Conservation (phyloP, 2,113 vertebrate genomes). For the human region GRCh38 chr4:138043001-138043500, state of each 20-base stretch:
- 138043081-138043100: not conserved
- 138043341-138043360: not conserved
- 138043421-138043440: not conserved
- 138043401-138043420: not conserved
- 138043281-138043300: not conserved
- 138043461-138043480: not conserved
- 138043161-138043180: not conserved
- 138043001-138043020: not conserved
- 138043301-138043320: not conserved
- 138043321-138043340: not conserved
- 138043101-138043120: not conserved
- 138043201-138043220: not conserved
- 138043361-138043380: not conserved
- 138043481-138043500: not conserved
- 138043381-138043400: not conserved
- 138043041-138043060: not conserved
- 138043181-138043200: not conserved
- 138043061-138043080: not conserved
- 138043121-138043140: not conserved
- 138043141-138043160: not conserved
- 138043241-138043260: not conserved
- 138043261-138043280: not conserved
- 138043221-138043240: not conserved
- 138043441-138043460: not conserved
- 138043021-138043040: not conserved